phyloP scores from a whole-genome alignment of 2,797 vertebrate genomes.

The Ceryle rudis region DNA sequence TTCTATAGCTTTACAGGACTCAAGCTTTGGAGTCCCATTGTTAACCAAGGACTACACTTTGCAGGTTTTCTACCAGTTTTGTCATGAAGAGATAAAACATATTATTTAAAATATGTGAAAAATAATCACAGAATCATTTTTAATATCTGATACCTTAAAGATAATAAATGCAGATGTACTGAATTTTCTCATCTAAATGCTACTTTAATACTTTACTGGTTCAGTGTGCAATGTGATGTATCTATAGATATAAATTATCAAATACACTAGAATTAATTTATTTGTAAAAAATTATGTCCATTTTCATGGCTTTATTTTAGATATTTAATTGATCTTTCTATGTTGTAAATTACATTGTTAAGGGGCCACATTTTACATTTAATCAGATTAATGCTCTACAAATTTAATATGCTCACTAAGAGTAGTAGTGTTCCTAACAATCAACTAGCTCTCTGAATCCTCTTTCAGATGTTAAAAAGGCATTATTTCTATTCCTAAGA shows the following conservation, averaged over 20 bases:
- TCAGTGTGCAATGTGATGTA: background rate
- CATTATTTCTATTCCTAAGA: constrained; percentile 24
- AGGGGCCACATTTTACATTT: background rate
- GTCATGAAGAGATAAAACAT: background rate
- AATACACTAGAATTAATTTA: background rate
- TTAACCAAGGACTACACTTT: background rate
- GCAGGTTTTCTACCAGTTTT: background rate
- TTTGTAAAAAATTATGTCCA: background rate
- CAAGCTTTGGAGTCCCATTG: background rate
- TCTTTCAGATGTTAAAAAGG: constrained; percentile 16
- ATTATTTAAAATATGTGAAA: background rate
- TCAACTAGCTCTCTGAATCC: background rate
- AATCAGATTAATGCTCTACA: constrained; percentile 1
- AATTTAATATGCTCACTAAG: background rate
- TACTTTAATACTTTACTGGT: background rate
- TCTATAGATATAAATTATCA: background rate
- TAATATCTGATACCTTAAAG: background rate
- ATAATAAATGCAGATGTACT: background rate
- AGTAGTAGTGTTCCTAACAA: constrained; percentile 13
- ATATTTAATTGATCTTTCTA: background rate
- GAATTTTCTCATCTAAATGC: background rate
- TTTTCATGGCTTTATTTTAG: background rate
- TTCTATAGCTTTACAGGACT: background rate
- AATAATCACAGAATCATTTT: background rate
- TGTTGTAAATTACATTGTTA: background rate